Conservation (phyloP, 2,888 invertebrate genomes). For the Acronicta psi region DNA sequence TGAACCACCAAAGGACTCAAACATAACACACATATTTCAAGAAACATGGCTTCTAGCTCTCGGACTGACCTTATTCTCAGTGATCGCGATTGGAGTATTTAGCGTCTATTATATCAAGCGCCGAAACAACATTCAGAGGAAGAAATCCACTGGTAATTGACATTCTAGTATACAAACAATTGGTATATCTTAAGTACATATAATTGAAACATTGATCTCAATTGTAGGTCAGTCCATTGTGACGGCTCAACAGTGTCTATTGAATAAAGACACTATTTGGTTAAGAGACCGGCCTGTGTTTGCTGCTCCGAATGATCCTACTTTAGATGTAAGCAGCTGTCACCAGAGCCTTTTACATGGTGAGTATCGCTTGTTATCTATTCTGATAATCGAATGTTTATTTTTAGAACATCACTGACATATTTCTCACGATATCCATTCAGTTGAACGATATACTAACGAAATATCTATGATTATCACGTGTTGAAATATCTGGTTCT, state of each 20-base stretch:
- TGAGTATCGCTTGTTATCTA: conserved; percentile 64
- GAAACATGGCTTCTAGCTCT: conserved; percentile 85
- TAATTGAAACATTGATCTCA: conserved; percentile 78
- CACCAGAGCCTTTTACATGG: conserved; percentile 85
- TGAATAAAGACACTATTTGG: conserved; percentile 88
- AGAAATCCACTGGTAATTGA: conserved; percentile 81
- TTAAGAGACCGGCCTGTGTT: conserved; percentile 83
- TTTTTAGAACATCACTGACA: conserved; percentile 55
- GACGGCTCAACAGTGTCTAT: conserved; percentile 85
- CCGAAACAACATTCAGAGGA: conserved; percentile 80
- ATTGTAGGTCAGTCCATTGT: conserved; percentile 87
- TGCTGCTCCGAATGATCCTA: conserved; percentile 76
- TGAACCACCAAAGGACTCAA: conserved; percentile 84
- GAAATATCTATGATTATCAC: conserved; percentile 24
- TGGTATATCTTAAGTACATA: conserved; percentile 46
- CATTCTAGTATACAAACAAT: conserved; percentile 49
- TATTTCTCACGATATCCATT: conserved; percentile 63
- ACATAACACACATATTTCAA: conserved; percentile 80
- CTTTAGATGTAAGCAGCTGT: conserved; percentile 80
- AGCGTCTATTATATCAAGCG: conserved; percentile 83
- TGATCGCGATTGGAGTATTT: conserved; percentile 81
- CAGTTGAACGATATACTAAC: conserved; percentile 32
- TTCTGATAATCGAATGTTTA: conserved; percentile 51
- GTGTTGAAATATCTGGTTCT: conserved; percentile 25
- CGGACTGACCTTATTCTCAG: conserved; percentile 78